Conservation (phyloP, 2,888 invertebrate genomes). For the Deilephila porcellus region DNA sequence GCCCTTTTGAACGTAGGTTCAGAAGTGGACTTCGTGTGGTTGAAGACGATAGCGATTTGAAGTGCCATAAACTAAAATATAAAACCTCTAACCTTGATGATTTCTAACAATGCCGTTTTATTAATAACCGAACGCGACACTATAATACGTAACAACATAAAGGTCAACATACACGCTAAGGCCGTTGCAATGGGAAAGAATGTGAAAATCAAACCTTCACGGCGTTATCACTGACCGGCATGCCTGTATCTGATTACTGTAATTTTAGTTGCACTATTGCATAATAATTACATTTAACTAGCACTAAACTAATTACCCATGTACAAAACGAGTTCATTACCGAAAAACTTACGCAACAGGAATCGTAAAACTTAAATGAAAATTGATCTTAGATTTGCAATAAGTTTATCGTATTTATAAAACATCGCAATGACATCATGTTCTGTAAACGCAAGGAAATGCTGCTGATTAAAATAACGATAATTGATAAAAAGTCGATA, state of each 20-base stretch:
- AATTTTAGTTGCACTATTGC: slow-evolving; percentile 31
- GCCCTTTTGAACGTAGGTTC: no score
- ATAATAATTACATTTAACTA: slow-evolving; percentile 2
- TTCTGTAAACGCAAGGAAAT: no score
- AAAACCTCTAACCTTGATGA: no score
- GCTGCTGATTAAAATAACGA: no score
- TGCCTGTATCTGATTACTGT: slow-evolving; percentile 46
- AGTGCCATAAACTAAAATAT: no score
- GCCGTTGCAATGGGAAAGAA: slow-evolving; percentile 55
- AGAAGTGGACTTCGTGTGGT: no score
- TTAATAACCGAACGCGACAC: background rate
- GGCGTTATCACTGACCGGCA: slow-evolving; percentile 40
- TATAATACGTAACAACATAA: background rate
- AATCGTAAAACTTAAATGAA: background rate
- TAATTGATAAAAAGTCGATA: no score
- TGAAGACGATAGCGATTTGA: no score
- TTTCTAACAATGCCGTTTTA: background rate
- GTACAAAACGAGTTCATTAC: slow-evolving; percentile 3
- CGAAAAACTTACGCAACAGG: background rate
- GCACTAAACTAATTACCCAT: background rate
- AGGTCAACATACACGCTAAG: slow-evolving; percentile 31
- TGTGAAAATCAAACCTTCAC: slow-evolving; percentile 45
- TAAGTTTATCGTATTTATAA: background rate
- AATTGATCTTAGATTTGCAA: background rate
- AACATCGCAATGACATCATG: background rate